Conservation (phyloP, 2,888 invertebrate genomes). For the Dryadula phaetusa region DNA sequence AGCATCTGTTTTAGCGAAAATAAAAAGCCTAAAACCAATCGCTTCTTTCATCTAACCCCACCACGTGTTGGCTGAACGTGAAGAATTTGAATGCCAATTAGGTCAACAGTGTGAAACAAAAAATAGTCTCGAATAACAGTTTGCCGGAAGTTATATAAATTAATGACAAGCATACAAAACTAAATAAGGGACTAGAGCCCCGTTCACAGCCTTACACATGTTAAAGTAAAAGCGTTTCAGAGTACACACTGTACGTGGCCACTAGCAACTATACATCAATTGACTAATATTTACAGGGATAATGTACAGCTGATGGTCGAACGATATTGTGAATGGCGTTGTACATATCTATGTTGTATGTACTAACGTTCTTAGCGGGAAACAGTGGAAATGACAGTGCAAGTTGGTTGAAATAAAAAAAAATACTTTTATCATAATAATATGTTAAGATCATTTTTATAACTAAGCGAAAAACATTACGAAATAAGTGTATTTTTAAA, state of each 20-base stretch:
- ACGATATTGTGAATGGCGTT: slow-evolving; percentile 26
- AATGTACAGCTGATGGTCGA: slow-evolving; percentile 43
- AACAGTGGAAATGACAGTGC: not conserved
- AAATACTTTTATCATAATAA: no score
- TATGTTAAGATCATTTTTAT: no score
- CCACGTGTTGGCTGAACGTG: not conserved
- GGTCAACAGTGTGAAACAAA: not conserved
- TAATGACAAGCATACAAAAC: slow-evolving; percentile 80
- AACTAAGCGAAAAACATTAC: no score
- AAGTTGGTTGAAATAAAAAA: not conserved
- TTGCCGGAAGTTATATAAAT: slow-evolving; percentile 63
- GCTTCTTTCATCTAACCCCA: slow-evolving; percentile 34
- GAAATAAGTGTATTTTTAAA: no score
- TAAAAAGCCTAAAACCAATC: slow-evolving; percentile 50
- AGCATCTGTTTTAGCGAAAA: slow-evolving; percentile 55
- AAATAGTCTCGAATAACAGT: not conserved
- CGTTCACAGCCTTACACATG: slow-evolving; percentile 81
- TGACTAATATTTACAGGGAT: slow-evolving; percentile 73
- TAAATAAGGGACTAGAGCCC: slow-evolving; percentile 68
- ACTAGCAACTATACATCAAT: slow-evolving; percentile 59
- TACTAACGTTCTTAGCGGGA: not conserved
- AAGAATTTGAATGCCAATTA: not conserved
- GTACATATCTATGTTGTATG: not conserved
- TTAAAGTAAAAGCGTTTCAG: slow-evolving; percentile 74
- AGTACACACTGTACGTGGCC: slow-evolving; percentile 73